A percentile compares a stretch with the other conserved stretches of the same genome.
Evolutionary conservation across 2,888 invertebrate genomes (phyloP).

Genomic region (Rhogogaster chlorosoma): DNA sequence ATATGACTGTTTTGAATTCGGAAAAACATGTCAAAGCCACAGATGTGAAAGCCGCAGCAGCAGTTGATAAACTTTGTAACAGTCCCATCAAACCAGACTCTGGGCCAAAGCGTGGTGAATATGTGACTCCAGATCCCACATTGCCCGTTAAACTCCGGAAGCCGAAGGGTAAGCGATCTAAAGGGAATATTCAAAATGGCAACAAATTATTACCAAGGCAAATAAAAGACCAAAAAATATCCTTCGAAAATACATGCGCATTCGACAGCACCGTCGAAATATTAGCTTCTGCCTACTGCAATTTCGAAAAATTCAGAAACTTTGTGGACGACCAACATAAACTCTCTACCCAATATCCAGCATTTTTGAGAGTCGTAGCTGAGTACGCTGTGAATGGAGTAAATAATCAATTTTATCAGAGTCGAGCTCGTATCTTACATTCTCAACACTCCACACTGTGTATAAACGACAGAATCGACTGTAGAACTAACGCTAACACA

Average conservation of each 20-base stretch:
- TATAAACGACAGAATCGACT: background rate
- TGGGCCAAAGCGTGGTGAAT: slow-evolving; percentile 12
- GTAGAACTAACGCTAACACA: slow-evolving; percentile 18
- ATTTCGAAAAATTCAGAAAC: background rate
- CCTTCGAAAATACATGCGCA: slow-evolving; percentile 8
- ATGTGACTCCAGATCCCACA: slow-evolving; percentile 25
- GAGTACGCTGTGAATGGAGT: slow-evolving; percentile 12
- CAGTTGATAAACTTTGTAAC: background rate
- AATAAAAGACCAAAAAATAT: slow-evolving; percentile 4
- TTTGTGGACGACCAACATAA: slow-evolving; percentile 8
- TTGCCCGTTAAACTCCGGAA: slow-evolving; percentile 6
- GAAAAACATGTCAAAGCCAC: background rate
- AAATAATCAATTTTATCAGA: background rate
- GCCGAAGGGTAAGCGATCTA: background rate
- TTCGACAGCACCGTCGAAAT: slow-evolving; percentile 24
- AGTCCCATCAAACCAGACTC: background rate
- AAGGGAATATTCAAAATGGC: slow-evolving; percentile 22
- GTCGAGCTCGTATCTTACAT: slow-evolving; percentile 14
- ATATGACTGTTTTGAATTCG: background rate
- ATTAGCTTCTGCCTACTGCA: slow-evolving; percentile 12
- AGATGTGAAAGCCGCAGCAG: background rate
- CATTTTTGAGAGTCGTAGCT: background rate
- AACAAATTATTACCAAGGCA: slow-evolving; percentile 22
- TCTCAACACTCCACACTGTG: background rate
- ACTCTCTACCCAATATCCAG: background rate